A percentile compares a stretch with the other conserved stretches of the same genome.
phyloP scores from a whole-genome alignment of 2,113 vertebrate genomes.

The Hippocampus zosterae region DNA sequence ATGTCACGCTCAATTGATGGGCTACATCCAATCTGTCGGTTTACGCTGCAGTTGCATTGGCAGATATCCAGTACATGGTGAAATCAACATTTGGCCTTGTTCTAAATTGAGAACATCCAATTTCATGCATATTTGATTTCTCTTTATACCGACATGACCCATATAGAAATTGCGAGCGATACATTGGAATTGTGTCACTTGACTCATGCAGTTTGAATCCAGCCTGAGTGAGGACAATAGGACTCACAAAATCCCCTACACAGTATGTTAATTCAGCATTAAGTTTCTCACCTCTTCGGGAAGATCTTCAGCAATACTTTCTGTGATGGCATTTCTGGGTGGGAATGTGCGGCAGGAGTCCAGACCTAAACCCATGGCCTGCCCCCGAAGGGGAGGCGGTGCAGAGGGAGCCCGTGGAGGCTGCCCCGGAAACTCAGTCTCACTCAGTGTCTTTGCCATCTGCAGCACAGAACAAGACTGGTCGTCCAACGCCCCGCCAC shows the following conservation, averaged over 20 bases:
- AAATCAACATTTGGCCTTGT: neutral
- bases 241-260: neutral
- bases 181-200: neutral
- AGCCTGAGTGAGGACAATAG: neutral
- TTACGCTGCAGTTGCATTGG: too few relatives aligned
- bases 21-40: too few relatives aligned
- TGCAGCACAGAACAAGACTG: slow-evolving; percentile 94
- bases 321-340: slow-evolving; percentile 82
- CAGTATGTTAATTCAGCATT: neutral
- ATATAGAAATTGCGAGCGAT: neutral
- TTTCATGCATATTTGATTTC: too few relatives aligned
- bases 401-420: slow-evolving; percentile 63
- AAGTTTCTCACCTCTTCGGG: slow-evolving; percentile 80
- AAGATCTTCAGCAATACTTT: slow-evolving; percentile 89
- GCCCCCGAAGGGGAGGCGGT: slow-evolving; percentile 52
- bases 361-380: slow-evolving; percentile 55
- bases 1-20: too few relatives aligned
- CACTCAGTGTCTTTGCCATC: slow-evolving; percentile 92
- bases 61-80: too few relatives aligned
- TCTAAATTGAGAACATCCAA: neutral
- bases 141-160: neutral
- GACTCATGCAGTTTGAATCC: neutral
- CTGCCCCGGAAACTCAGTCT: slow-evolving; percentile 80
- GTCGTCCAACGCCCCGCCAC: slow-evolving; percentile 73
- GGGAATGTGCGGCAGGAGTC: slow-evolving; percentile 82